Evolutionary conservation across 2,797 vertebrate species (phyloP).

Genomic region (Neoniphon sammara): DNA sequence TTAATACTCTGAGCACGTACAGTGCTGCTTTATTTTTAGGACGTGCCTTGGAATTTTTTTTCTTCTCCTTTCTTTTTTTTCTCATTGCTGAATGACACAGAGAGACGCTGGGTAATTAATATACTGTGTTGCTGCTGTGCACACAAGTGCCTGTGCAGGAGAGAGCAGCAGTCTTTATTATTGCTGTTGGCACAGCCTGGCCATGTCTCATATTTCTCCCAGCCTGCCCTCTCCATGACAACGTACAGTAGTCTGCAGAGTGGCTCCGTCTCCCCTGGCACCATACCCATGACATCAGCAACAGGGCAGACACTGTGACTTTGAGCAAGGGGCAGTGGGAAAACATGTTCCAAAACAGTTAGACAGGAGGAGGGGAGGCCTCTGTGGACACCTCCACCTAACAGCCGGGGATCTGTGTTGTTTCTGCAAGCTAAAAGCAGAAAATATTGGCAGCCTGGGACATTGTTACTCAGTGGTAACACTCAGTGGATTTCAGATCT

Average conservation of each 20-base stretch:
- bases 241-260: constrained; percentile 62
- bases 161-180: constrained; percentile 68
- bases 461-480: constrained; percentile 38
- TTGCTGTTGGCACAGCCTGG: constrained; percentile 59
- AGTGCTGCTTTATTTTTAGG: constrained; percentile 84
- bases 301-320: constrained; percentile 43
- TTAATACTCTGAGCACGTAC: constrained; percentile 82
- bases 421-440: constrained; percentile 10
- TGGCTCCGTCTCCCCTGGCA: constrained; percentile 29
- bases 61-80: constrained; percentile 17
- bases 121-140: constrained; percentile 63
- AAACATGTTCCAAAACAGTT: constrained; percentile 52
- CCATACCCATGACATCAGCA: constrained; percentile 63
- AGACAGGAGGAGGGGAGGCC: constrained; percentile 21
- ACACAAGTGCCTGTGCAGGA: constrained; percentile 55
- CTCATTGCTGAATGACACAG: constrained; percentile 71
- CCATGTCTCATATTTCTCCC: constrained; percentile 58
- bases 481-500: constrained; percentile 25
- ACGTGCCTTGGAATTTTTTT: constrained; percentile 74
- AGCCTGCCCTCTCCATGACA: constrained; percentile 68
- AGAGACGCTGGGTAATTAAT: constrained; percentile 77
- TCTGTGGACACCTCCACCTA: constrained; percentile 30
- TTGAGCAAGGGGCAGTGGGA: constrained; percentile 24
- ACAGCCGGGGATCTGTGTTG: constrained; percentile 18
- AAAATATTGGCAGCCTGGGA: constrained; percentile 25